Conservation (phyloP, 2,113 vertebrate species). For the Platichthys flesus region DNA sequence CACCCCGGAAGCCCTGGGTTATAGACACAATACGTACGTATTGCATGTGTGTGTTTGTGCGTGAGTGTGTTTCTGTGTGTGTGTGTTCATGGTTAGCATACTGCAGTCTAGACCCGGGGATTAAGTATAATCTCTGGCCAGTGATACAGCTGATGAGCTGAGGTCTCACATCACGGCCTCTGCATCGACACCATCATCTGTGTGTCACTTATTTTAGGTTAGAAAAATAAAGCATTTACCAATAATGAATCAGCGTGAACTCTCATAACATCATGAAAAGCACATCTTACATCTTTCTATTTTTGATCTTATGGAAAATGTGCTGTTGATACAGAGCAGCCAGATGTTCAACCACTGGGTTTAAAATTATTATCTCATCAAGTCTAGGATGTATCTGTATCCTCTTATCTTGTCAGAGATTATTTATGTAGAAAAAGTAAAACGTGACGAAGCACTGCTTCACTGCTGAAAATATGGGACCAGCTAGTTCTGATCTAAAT, state of each 20-base stretch:
- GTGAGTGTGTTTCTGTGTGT: slow-evolving; percentile 40
- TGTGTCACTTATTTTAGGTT: slow-evolving; percentile 11
- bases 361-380: not conserved
- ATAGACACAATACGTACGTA: slow-evolving; percentile 50
- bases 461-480: not conserved
- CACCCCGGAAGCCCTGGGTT: slow-evolving; percentile 65
- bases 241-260: slow-evolving; percentile 26
- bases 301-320: not conserved
- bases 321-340: not conserved
- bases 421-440: no score
- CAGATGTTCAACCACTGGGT: not conserved
- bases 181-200: slow-evolving; percentile 19
- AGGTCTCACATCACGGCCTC: slow-evolving; percentile 51
- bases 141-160: slow-evolving; percentile 70
- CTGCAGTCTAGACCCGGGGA: slow-evolving; percentile 64
- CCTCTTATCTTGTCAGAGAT: no score
- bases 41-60: slow-evolving; percentile 34
- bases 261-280: not conserved
- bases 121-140: slow-evolving; percentile 70
- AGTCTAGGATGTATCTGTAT: not conserved
- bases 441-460: no score
- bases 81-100: slow-evolving; percentile 52
- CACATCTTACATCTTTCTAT: not conserved
- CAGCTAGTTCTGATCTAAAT: not conserved
- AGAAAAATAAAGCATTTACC: slow-evolving; percentile 13